Evolutionary conservation across 2,113 vertebrate genomes (phyloP).

Genomic region (Catharus bicknelli): DNA sequence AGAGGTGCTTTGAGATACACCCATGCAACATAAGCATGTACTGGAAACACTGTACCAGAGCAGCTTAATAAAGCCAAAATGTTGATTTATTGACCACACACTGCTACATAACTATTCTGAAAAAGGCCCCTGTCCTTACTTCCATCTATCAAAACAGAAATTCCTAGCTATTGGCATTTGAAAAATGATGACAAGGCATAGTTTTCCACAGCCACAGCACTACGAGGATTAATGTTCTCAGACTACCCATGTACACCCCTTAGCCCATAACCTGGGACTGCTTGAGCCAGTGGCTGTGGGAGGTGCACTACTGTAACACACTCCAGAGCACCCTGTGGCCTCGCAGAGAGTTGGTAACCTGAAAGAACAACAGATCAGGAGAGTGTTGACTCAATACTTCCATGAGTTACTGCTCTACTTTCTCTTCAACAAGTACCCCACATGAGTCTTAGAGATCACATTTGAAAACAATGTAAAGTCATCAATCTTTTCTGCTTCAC

Average conservation of each 20-base stretch:
- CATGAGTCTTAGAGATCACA: background rate
- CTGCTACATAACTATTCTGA: background rate
- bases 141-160: background rate
- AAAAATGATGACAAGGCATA: background rate
- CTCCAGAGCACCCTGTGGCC: background rate
- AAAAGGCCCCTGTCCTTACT: background rate
- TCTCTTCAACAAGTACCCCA: background rate
- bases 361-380: background rate
- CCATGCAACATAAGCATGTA: background rate
- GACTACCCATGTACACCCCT: background rate
- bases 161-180: background rate
- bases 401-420: background rate
- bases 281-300: rapidly evolving
- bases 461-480: background rate
- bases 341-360: background rate
- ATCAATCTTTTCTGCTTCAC: background rate
- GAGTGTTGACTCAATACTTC: background rate
- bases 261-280: background rate
- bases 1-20: background rate
- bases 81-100: background rate
- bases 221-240: background rate
- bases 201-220: background rate
- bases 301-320: background rate
- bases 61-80: background rate
- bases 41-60: background rate